phyloP scores from a whole-genome alignment of 1,140 invertebrate species.

The Gonatopus flavifemur region DNA sequence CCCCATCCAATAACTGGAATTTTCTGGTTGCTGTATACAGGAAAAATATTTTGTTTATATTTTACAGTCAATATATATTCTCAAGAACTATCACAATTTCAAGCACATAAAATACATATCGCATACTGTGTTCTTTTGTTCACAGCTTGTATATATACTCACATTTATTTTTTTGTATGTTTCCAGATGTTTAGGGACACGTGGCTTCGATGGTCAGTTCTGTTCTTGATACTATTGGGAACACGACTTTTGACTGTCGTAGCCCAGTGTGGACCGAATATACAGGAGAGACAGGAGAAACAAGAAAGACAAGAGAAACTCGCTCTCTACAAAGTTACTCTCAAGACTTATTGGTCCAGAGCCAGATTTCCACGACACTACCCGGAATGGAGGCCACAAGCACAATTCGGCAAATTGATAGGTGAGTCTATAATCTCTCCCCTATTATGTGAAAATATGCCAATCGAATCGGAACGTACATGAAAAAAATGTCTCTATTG shows the following conservation, averaged over 20 bases:
- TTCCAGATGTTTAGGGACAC: conserved; percentile 25
- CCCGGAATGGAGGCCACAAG: conserved; percentile 86
- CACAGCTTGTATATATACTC: too few relatives aligned
- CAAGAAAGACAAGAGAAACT: conserved; percentile 71
- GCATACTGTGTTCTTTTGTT: too few relatives aligned
- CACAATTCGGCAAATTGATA: conserved; percentile 87
- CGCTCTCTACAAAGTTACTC: conserved; percentile 80
- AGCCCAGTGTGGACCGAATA: conserved; percentile 46
- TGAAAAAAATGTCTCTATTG: background rate
- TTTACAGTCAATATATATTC: too few relatives aligned
- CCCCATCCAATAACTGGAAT: too few relatives aligned
- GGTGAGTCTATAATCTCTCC: too few relatives aligned
- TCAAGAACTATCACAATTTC: too few relatives aligned
- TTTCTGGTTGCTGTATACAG: too few relatives aligned
- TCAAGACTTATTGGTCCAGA: conserved; percentile 88
- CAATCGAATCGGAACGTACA: background rate
- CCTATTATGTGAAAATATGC: background rate
- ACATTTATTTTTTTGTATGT: too few relatives aligned
- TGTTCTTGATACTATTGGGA: conserved; percentile 33
- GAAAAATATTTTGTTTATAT: too few relatives aligned
- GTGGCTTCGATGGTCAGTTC: conserved; percentile 28
- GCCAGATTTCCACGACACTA: conserved; percentile 89
- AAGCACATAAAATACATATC: too few relatives aligned
- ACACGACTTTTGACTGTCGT: conserved; percentile 35
- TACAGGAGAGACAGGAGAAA: conserved; percentile 59